These are phyloP conservation scores for Torymus tubicola DNA, from an alignment of 2,888 invertebrate genomes.

Conservation along the genomic window DNA sequence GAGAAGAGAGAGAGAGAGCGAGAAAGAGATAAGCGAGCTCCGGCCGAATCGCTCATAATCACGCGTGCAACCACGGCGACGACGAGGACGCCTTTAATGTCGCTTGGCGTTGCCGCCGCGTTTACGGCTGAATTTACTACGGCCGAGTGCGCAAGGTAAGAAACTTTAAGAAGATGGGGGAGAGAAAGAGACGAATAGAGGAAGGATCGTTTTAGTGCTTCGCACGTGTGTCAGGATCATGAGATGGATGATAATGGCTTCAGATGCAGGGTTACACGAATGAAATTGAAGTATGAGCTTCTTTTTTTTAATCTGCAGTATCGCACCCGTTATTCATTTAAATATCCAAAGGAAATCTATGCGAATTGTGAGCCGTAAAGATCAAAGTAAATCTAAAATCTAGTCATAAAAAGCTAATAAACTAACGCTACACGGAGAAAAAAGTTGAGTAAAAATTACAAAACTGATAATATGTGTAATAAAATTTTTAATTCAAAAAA, in stretches of 20 bases:
- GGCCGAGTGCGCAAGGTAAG: neutral
- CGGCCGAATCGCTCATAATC: slow-evolving; percentile 32
- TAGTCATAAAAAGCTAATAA: no score
- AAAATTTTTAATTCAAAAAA: no score
- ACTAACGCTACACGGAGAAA: no score
- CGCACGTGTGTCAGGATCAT: neutral
- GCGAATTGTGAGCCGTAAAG: no score
- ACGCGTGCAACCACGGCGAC: neutral
- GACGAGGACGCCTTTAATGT: slow-evolving; percentile 23
- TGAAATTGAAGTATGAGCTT: no score
- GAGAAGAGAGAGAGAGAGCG: neutral
- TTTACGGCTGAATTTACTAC: slow-evolving; percentile 37
- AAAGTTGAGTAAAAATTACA: no score
- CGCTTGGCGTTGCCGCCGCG: neutral
- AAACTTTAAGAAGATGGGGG: neutral
- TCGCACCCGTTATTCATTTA: no score
- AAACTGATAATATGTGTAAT: no score
- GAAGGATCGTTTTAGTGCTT: neutral
- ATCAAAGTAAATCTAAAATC: no score
- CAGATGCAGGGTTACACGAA: neutral
- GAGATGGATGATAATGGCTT: neutral
- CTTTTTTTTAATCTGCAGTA: no score
- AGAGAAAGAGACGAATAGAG: neutral
- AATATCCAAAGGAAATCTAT: no score
- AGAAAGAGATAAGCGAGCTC: slow-evolving; percentile 16